Evolutionary conservation across 2,797 vertebrate species (phyloP), one percentile per base, ranked within the genome.

Genomic region (Lacerta viridis): DNA sequence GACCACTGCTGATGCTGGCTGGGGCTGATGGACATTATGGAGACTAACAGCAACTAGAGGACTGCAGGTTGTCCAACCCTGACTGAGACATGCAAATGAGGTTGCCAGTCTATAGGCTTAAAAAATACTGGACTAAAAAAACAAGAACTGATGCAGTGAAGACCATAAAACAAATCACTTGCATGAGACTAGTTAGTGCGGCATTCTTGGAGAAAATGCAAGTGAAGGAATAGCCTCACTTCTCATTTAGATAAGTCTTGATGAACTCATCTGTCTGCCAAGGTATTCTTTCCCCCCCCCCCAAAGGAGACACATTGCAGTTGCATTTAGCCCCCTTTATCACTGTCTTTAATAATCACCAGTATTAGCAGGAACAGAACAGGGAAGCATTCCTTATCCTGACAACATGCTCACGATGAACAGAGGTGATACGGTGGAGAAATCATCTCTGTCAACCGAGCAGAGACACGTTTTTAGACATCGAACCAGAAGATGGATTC

Each of bases 351-450:
- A 89, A 93, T 92, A 87, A 94, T 80, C 33, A 69, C 90, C 66
- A 69, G 86, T 92, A 93, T 90, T 94, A 95, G 91, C 79, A 76
- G 87, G 36, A 87, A 90, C 36, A 87, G 87, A 88, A 91, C 8
- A 5, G 41, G 10, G 75, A 76, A 74, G 50, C 75, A 46, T 43
- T 72, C 76, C 71, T 69, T 84, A 13, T 8, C 20, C 81, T 90
- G 64, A 90, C 92, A 78, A 86, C 36, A 15, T 74, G 15, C 36
- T 39, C 4, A 39, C 6, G 71, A 90, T 83, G 20, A 50, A 78
- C 80, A 85, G 9, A 55, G 92, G 4, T 0, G 5, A 20, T 18
- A 83, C 13, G 46, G 91, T 15, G 6, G 23, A 61, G 39, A 39
- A 78, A 59, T 85, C 68, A 74, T 50, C 83, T 50, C 78, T 23